Base-by-base conservation (phyloP, 1,140 invertebrate species). In the Manduca sexta region DNA sequence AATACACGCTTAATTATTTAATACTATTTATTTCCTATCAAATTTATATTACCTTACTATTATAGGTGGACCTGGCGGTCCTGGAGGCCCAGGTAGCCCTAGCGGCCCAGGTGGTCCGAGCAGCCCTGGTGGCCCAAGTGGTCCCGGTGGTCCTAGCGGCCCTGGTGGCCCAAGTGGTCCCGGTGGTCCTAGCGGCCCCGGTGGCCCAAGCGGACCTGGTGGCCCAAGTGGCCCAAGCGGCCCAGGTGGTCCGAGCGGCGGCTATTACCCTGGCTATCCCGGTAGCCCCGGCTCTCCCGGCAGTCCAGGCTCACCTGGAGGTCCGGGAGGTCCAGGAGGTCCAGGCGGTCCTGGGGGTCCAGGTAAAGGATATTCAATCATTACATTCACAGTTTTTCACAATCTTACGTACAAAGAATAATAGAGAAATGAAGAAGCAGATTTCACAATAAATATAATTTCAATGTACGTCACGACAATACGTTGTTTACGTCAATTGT, bases 231-330 rank as follows among this genome's bases (percentile, higher is more conserved):
- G 49, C 3, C 41, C 47, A 4, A 33, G 31, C 17, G 44, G 53
- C 7, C 53, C 53, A 29, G 40, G 43, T 37, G 46, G 55, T 11
- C 49, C 55, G 17, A 35, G 39, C 18, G 38, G 54, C 11, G 60
- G 45, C 1, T 53, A 49, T 31, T 50, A 52, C 16, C 59, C 63
- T 10, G 60, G 56, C 26, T 43, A 53, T 35, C 55, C 59, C 6
- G 63, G 62, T 33, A 18, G 14, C 6, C 61, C 58, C 6, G 56
- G 67, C 5, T 62, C 51, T 1, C 64, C 62, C 33, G 30, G 41
- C 12, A 34, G 38, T 1, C 53, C 56, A 1, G 56, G 56, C n/a
- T 15, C 18, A 14, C 54, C 54, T 4, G 59, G 53, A 13, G 30
- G 39, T 8, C 73, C 74, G 30, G 75, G 69, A 1, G 41, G 41